A percentile compares a stretch with the other conserved stretches of the same genome.
These are phyloP conservation scores for Plutomurus gul DNA, from an alignment of 1,140 invertebrate genomes.

Conservation along the genomic window DNA sequence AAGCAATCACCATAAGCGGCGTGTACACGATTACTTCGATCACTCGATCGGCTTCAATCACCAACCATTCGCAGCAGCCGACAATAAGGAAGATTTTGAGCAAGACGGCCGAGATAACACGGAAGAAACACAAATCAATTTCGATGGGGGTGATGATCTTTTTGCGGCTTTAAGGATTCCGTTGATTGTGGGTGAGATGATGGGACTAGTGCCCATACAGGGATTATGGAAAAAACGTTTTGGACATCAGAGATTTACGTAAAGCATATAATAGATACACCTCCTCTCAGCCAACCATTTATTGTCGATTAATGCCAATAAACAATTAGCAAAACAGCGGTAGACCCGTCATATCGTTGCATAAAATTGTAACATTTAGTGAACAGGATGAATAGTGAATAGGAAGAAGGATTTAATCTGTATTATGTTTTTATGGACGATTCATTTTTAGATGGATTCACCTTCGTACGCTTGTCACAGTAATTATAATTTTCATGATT, in stretches of 20 bases:
- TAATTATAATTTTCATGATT: slow-evolving; percentile 34
- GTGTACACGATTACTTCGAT: not conserved
- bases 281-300: too few relatives aligned
- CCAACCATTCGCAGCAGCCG: not conserved
- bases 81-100: not conserved
- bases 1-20: not conserved
- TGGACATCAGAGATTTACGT: not conserved
- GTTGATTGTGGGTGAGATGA: slow-evolving; percentile 27
- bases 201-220: slow-evolving; percentile 38
- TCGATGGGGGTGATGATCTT: slow-evolving; percentile 34
- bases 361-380: not conserved
- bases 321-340: too few relatives aligned
- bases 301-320: too few relatives aligned
- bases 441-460: slow-evolving; percentile 44
- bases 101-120: not conserved
- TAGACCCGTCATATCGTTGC: too few relatives aligned
- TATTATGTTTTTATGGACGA: too few relatives aligned
- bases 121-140: not conserved
- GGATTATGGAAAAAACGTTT: not conserved
- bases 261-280: not conserved
- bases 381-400: not conserved
- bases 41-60: not conserved
- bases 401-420: too few relatives aligned
- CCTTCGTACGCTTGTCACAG: slow-evolving; percentile 22
- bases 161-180: slow-evolving; percentile 31